Evolutionary conservation across 2,888 invertebrate species (phyloP).

Genomic region (Drosophila meridiana): DNA sequence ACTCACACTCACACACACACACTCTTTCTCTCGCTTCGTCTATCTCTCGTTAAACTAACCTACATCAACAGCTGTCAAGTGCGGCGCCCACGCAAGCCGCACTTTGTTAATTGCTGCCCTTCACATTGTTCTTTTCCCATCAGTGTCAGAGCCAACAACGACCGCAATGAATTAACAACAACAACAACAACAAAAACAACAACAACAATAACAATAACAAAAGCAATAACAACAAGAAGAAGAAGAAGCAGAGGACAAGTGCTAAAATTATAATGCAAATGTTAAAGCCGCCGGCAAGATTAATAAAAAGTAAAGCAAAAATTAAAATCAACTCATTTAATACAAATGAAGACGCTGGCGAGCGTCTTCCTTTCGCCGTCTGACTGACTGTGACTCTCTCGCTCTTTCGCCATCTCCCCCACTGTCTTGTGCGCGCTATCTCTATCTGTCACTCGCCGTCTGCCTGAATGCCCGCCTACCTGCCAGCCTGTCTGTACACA

Average conservation of each 20-base stretch:
- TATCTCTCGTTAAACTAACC: conserved; percentile 75
- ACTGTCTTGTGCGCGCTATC: conserved; percentile 25
- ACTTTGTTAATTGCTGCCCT: conserved; percentile 35
- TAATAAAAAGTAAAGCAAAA: conserved; percentile 23
- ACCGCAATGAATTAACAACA: conserved; percentile 4
- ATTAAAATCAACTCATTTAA: conserved; percentile 38
- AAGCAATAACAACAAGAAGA: not conserved
- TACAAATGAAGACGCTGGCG: conserved; percentile 69
- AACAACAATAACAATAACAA: conserved; percentile 1
- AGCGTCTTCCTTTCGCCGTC: conserved; percentile 71
- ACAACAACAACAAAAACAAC: not conserved
- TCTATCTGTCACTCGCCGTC: conserved; percentile 25
- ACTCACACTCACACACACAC: not conserved
- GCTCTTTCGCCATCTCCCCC: conserved; percentile 20
- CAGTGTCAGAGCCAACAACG: conserved; percentile 14
- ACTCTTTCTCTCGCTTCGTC: conserved; percentile 6
- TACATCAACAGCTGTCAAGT: conserved; percentile 82
- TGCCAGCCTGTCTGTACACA: not conserved
- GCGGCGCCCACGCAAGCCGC: conserved; percentile 58
- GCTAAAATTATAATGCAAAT: conserved; percentile 29
- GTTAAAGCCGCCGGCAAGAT: conserved; percentile 1
- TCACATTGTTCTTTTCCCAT: conserved; percentile 20
- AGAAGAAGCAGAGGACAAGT: conserved; percentile 11
- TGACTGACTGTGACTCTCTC: conserved; percentile 52
- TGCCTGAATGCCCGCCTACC: conserved; percentile 2